Evolutionary conservation across 2,888 invertebrate genomes (phyloP).

Genomic region (Oscheius sp.): DNA sequence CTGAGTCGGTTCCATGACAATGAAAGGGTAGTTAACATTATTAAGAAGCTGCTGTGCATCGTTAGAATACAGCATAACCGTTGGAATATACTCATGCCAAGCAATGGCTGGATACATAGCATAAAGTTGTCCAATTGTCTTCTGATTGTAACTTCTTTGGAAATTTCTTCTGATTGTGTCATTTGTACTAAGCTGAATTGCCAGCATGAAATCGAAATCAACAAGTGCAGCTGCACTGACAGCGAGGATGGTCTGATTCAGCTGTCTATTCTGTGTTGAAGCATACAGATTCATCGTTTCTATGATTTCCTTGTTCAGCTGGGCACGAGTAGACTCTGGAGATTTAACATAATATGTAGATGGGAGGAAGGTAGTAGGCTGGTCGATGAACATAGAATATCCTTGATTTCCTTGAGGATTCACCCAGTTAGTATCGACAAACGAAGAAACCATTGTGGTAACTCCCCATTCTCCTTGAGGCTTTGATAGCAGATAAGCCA

Average conservation of each 20-base stretch:
- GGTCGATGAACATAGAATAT: slow-evolving; percentile 56
- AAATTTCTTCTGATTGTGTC: slow-evolving; percentile 58
- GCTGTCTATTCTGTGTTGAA: slow-evolving; percentile 30
- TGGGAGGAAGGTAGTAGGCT: slow-evolving; percentile 50
- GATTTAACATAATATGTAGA: slow-evolving; percentile 53
- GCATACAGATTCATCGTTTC: slow-evolving; percentile 42
- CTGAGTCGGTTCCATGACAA: slow-evolving; percentile 45
- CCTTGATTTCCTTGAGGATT: slow-evolving; percentile 55
- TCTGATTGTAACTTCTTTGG: slow-evolving; percentile 55
- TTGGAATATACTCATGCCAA: slow-evolving; percentile 48
- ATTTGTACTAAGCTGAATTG: slow-evolving; percentile 52
- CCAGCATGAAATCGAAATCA: slow-evolving; percentile 57
- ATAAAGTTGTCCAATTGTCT: slow-evolving; percentile 36
- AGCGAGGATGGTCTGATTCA: slow-evolving; percentile 38
- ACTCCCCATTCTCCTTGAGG: slow-evolving; percentile 38
- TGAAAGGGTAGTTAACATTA: slow-evolving; percentile 31
- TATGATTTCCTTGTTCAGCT: slow-evolving; percentile 28
- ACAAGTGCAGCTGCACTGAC: slow-evolving; percentile 49
- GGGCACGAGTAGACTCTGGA: slow-evolving; percentile 34
- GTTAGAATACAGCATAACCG: slow-evolving; percentile 9
- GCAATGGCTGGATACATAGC: slow-evolving; percentile 23
- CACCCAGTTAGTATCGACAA: slow-evolving; percentile 64
- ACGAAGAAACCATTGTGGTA: slow-evolving; percentile 37
- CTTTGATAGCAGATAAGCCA: slow-evolving; percentile 36
- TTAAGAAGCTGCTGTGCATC: background rate